phyloP scores from a whole-genome alignment of 2,113 vertebrate species.

The Glaucomys volans region DNA sequence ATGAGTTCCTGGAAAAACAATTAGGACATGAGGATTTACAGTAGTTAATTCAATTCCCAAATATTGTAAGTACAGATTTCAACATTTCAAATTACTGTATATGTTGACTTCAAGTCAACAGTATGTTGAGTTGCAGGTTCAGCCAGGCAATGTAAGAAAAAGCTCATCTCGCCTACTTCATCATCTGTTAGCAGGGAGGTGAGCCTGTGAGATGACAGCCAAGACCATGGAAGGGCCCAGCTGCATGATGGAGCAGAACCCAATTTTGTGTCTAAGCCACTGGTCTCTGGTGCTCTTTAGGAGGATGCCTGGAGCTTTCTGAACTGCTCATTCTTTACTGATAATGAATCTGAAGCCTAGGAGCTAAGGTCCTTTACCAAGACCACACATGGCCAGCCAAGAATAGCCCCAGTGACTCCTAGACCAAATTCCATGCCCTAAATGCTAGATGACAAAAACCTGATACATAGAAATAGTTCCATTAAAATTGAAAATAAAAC shows the following conservation, averaged over 20 bases:
- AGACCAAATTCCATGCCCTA: constrained; percentile 14
- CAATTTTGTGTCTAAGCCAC: neutral
- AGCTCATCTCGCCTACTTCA: neutral
- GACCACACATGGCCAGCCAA: neutral
- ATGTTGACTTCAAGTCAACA: neutral
- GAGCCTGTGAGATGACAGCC: neutral
- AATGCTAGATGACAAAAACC: constrained; percentile 58
- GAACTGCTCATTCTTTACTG: neutral
- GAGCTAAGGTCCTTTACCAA: constrained; percentile 7
- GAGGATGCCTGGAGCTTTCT: neutral
- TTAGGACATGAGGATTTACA: neutral
- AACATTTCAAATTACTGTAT: neutral
- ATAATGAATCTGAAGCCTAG: neutral
- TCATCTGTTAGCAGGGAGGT: neutral
- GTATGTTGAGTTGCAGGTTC: neutral
- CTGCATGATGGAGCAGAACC: neutral
- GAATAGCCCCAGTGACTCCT: constrained; percentile 31
- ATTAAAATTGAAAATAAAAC: constrained; percentile 70
- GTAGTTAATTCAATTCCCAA: neutral
- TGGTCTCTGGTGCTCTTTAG: neutral
- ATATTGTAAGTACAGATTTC: neutral
- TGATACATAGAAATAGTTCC: constrained; percentile 67
- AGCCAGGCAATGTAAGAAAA: neutral
- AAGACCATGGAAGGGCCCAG: neutral
- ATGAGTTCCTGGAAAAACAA: constrained; percentile 52